Conservation (phyloP, 2,113 vertebrate genomes). For the Ploceus nigricollis region DNA sequence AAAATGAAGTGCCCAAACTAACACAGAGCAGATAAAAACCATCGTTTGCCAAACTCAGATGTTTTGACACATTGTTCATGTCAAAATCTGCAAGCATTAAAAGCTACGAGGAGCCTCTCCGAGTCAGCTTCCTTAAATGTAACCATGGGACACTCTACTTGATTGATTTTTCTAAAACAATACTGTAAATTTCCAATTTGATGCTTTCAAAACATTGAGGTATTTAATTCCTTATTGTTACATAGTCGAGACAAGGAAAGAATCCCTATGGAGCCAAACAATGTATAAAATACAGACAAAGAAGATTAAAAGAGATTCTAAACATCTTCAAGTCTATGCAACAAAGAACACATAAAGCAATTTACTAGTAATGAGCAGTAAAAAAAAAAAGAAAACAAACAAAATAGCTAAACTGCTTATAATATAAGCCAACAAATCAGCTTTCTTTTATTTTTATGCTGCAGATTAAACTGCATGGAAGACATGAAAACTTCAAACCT, state of each 20-base stretch:
- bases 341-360: not conserved
- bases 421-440: not conserved
- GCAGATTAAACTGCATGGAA: not conserved
- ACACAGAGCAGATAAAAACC: not conserved
- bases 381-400: not conserved
- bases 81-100: not conserved
- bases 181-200: not conserved
- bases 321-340: not conserved
- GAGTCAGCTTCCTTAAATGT: not conserved
- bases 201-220: not conserved
- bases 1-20: not conserved
- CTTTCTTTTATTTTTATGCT: not conserved
- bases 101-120: not conserved
- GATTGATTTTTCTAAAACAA: not conserved
- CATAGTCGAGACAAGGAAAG: not conserved
- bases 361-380: not conserved
- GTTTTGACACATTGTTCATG: not conserved
- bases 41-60: not conserved
- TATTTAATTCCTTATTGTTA: not conserved
- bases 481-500: not conserved
- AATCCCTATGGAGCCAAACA: not conserved
- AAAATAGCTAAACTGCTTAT: not conserved
- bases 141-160: not conserved
- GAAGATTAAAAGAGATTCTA: not conserved
- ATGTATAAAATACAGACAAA: not conserved